Evolutionary conservation across 92 coral and sea anemone genomes (phyloP), one percentile per base, ranked within the genome.

Genomic region (Paragorgia papillata): DNA sequence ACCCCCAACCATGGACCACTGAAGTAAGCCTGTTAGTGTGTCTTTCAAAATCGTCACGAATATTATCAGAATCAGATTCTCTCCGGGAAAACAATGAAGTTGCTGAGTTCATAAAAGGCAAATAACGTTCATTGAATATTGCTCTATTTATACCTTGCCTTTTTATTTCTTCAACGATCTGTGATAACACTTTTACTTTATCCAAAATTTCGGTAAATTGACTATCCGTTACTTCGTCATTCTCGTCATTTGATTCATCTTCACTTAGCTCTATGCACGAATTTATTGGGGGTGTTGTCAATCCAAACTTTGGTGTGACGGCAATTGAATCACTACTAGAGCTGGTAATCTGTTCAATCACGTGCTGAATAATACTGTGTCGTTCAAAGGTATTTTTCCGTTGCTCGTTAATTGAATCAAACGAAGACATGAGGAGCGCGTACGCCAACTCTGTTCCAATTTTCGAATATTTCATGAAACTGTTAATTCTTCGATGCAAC

Each of bases 401-500:
- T 0, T 64, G 48, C 15, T 64, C 71, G 18, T 64, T 64, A 21
- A 1, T 1, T 9, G 3, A 2, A 32, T 32, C 71, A 34, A 64
- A 64, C 24, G 10, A 1, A 31, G 71, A 64, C 51, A 64, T 64
- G 18, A 34, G 71, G 35, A 64, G 51, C 49, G 29, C 71, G 51
- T 32, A 64, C n/a, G 71, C 71, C 14, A 64, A 37, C 15, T 64
- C 71, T 8, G 71, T 64, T 37, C 71, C 71, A 33, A 64, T 19
- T 64, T 64, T 64, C 48, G 50, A 33, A 21, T 64, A 64, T 32
- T 64, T 40, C 53, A 81, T 29, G 0, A 85, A 88, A 31, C 82
- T 57, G 62, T 84, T 88, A 0, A 88, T 68, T 26, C 79, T 46
- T 32, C 82, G 28, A 53, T 84, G 87, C 7, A 81, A 61, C 21